Conservation (phyloP, 2,113 vertebrate species). For the Eretmochelys imbricata region DNA sequence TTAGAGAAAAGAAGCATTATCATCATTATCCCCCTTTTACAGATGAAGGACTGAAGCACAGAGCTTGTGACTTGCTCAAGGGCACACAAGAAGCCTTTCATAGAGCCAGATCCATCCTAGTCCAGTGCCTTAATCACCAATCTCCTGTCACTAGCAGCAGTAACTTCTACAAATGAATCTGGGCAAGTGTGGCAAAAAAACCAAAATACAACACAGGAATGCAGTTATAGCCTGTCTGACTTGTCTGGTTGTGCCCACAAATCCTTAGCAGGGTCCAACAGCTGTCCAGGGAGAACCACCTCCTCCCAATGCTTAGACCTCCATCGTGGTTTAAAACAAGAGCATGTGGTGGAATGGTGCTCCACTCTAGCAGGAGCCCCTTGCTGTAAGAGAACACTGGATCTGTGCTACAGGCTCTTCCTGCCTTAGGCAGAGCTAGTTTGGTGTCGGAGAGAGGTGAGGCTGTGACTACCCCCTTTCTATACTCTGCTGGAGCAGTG, state of each 20-base stretch:
- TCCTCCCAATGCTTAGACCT: not conserved
- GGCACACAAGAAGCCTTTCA: not conserved
- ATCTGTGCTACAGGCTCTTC: not conserved
- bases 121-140: too few relatives aligned
- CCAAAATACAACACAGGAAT: not conserved
- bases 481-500: not conserved
- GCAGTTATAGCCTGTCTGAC: not conserved
- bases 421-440: not conserved
- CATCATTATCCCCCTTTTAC: not conserved
- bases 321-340: not conserved
- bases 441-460: not conserved
- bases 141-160: not conserved
- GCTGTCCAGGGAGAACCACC: not conserved
- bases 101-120: not conserved
- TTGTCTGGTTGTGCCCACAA: not conserved
- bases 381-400: not conserved
- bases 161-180: not conserved
- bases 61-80: not conserved
- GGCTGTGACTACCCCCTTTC: not conserved
- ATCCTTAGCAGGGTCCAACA: not conserved
- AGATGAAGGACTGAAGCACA: not conserved
- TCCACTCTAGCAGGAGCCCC: too few relatives aligned
- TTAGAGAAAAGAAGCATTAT: not conserved
- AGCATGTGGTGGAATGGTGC: not conserved
- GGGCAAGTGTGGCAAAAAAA: not conserved